Conservation (phyloP, 1,140 invertebrate species). For the Eumaeus atala region DNA sequence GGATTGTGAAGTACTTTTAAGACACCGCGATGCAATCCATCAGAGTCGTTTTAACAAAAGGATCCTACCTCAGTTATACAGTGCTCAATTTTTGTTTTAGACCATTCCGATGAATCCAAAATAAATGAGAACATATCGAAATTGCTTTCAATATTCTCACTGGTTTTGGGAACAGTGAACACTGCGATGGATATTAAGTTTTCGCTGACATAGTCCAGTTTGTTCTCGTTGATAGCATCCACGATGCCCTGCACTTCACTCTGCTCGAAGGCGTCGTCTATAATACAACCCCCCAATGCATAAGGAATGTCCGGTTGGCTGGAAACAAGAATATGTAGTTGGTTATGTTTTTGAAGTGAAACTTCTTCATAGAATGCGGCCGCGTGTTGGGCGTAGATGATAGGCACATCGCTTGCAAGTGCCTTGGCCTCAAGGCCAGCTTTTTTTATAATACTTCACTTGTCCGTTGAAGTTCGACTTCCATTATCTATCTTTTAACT, state of each 20-base stretch:
- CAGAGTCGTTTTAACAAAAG: neutral
- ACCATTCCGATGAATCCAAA: constrained; percentile 50
- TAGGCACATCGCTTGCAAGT: no score
- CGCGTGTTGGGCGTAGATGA: no score
- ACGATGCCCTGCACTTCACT: constrained; percentile 38
- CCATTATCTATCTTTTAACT: no score
- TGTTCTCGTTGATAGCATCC: constrained; percentile 35
- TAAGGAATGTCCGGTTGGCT: constrained; percentile 57
- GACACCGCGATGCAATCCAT: no score
- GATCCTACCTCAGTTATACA: constrained; percentile 47
- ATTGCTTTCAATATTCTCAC: constrained; percentile 30
- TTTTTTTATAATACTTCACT: no score
- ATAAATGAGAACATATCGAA: constrained; percentile 63
- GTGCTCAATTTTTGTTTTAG: constrained; percentile 47
- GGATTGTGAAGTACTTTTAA: no score
- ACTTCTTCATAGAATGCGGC: no score
- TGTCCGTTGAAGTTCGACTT: no score
- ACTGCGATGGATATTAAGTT: constrained; percentile 53
- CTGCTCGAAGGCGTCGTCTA: constrained; percentile 48
- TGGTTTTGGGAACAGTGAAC: constrained; percentile 51
- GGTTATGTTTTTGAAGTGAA: no score
- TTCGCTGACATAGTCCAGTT: constrained; percentile 39
- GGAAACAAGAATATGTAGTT: constrained; percentile 28
- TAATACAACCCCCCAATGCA: constrained; percentile 62
- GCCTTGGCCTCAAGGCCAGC: no score